These are phyloP conservation scores for Diabrotica virgifera DNA, from an alignment of 1,140 invertebrate genomes.

Conservation along the genomic window DNA sequence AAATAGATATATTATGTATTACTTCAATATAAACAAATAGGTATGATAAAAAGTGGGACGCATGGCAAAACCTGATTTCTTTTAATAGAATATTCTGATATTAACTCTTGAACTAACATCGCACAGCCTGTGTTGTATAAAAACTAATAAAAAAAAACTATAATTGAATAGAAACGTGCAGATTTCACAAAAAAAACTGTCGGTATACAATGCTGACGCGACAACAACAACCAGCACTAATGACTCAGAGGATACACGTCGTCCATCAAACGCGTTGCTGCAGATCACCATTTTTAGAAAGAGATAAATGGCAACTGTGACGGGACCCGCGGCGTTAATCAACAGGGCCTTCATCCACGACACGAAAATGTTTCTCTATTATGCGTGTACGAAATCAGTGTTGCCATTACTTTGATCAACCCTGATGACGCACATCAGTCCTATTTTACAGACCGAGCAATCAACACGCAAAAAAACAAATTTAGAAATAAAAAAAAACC, in stretches of 20 bases:
- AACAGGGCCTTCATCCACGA: not conserved
- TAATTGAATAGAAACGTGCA: not conserved
- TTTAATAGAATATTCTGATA: too few species aligned
- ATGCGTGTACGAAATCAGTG: constrained; percentile 2
- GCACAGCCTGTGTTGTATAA: not conserved
- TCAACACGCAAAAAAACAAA: too few species aligned
- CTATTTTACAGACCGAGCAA: too few species aligned
- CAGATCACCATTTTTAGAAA: not conserved
- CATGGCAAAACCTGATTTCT: too few species aligned
- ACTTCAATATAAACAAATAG: too few species aligned
- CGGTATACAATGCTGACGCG: not conserved
- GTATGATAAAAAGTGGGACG: too few species aligned
- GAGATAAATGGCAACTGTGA: not conserved
- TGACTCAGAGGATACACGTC: not conserved
- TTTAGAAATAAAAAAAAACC: too few species aligned
- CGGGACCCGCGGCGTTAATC: not conserved
- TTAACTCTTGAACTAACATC: too few species aligned
- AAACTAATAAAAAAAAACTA: not conserved
- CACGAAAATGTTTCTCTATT: constrained; percentile 2
- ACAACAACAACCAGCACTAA: not conserved
- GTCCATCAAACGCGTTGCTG: not conserved
- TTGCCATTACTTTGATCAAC: not conserved
- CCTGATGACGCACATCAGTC: too few species aligned
- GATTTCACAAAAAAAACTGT: not conserved
- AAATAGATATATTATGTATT: too few species aligned